Evolutionary conservation across 2,113 vertebrate species (phyloP).

Genomic region (Rhipidura dahli): DNA sequence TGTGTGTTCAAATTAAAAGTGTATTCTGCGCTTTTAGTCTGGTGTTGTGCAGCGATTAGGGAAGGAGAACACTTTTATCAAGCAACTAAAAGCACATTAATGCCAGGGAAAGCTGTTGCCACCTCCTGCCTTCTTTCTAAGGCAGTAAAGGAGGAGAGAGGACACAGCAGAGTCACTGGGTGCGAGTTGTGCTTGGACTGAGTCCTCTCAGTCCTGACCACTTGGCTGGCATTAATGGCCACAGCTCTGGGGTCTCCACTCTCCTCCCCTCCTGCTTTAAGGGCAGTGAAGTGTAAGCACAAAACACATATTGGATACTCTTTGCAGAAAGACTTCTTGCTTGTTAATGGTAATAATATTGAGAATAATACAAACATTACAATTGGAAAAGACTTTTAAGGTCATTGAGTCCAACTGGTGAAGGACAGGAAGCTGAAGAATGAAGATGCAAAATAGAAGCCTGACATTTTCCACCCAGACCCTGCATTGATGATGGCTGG

Average conservation of each 20-base stretch:
- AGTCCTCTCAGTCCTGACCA: not conserved
- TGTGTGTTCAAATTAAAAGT: not conserved
- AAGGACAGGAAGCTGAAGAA: not conserved
- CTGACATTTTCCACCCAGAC: not conserved
- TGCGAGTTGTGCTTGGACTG: not conserved
- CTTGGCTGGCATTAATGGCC: not conserved
- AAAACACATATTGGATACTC: fast-evolving
- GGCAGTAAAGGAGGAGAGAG: not conserved
- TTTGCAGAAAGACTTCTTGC: not conserved
- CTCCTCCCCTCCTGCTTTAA: not conserved
- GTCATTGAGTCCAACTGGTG: not conserved
- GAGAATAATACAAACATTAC: not conserved
- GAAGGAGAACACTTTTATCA: not conserved
- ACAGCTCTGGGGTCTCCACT: not conserved
- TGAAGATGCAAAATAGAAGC: not conserved
- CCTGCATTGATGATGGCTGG: not conserved
- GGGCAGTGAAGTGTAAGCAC: not conserved
- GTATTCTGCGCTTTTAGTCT: not conserved
- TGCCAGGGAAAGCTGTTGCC: not conserved
- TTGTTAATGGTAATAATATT: not conserved
- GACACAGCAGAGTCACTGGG: not conserved
- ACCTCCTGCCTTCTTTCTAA: not conserved
- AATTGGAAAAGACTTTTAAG: not conserved
- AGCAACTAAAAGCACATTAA: not conserved
- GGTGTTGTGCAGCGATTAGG: not conserved